phyloP scores from a whole-genome alignment of 2,888 invertebrate genomes.

The Sarcophaga rosellei region DNA sequence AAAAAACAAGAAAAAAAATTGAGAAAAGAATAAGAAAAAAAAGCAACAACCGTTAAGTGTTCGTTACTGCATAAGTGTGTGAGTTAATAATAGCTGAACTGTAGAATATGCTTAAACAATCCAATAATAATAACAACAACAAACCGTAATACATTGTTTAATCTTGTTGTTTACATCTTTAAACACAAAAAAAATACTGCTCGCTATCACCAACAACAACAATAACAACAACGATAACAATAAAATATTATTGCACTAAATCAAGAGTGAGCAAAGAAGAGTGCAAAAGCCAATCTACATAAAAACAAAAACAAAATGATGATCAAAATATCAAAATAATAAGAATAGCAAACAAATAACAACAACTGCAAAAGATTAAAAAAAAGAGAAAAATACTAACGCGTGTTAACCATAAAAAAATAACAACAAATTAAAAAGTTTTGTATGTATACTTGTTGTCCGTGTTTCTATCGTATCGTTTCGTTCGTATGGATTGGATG shows the following conservation, averaged over 20 bases:
- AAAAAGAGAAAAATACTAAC: conserved; percentile 29
- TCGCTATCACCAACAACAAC: not conserved
- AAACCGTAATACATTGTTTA: not conserved
- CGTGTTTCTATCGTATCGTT: not conserved
- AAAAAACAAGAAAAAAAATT: not conserved
- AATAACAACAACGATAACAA: not conserved
- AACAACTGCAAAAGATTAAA: conserved; percentile 7
- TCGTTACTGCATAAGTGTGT: not conserved
- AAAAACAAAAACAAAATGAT: not conserved
- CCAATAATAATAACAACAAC: not conserved
- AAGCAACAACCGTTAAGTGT: conserved; percentile 23
- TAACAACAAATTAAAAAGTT: conserved; percentile 26
- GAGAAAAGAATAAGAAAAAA: not conserved
- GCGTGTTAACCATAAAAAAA: conserved; percentile 65
- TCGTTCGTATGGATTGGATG: not conserved
- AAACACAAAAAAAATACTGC: not conserved
- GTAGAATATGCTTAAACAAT: not conserved
- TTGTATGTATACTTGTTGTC: not conserved
- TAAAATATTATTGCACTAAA: conserved; percentile 7
- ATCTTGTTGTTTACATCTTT: conserved; percentile 21
- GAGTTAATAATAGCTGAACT: not conserved
- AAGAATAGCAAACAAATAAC: not conserved
- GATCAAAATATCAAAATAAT: conserved; percentile 28
- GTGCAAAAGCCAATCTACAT: conserved; percentile 20
- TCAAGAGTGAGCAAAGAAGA: not conserved